Evolutionary conservation across 2,888 invertebrate species (phyloP).

Genomic region (Cylindroiulus punctatus): DNA sequence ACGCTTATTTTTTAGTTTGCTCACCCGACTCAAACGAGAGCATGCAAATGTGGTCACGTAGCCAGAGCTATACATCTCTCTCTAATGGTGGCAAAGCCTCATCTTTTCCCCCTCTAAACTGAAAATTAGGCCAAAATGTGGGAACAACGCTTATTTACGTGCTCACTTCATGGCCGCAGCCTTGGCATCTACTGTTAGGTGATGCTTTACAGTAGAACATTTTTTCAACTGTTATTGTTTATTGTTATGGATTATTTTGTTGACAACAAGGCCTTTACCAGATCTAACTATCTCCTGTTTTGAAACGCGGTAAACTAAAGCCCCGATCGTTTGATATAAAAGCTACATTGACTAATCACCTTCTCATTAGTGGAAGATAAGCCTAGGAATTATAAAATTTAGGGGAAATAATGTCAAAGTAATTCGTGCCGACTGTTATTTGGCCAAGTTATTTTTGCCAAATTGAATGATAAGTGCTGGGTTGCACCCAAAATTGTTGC

Average conservation of each 20-base stretch:
- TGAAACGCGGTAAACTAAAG: too few species aligned
- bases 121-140: background rate
- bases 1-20: background rate
- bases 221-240: background rate
- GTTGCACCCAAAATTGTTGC: too few species aligned
- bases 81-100: background rate
- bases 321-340: too few species aligned
- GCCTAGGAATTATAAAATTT: too few species aligned
- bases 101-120: background rate
- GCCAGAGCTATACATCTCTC: background rate
- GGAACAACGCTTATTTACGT: background rate
- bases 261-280: background rate
- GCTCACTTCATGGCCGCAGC: background rate
- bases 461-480: too few species aligned
- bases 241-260: background rate
- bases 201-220: background rate
- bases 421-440: too few species aligned
- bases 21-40: background rate
- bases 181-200: background rate
- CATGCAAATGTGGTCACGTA: background rate
- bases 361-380: too few species aligned
- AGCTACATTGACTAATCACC: too few species aligned
- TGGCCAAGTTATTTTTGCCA: too few species aligned
- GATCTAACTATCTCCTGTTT: too few species aligned
- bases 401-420: too few species aligned